Percentiles rank a stretch among this genome's conserved stretches.
Evolutionary conservation across 2,113 vertebrate genomes (phyloP).

Genomic region (Alectura lathami): DNA sequence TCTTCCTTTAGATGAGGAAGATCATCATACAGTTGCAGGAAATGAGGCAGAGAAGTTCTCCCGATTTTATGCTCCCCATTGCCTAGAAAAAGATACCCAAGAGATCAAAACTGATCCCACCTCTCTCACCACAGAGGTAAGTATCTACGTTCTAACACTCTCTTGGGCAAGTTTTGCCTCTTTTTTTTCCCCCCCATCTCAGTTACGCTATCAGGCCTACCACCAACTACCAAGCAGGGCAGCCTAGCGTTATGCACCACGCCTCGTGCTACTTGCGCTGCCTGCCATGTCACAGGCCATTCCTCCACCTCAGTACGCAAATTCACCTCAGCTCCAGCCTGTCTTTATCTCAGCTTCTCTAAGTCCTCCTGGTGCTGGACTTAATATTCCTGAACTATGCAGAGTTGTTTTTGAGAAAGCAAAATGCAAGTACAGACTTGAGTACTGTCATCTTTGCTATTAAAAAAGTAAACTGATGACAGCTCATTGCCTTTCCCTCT

Average conservation of each 20-base stretch:
- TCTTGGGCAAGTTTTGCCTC: neutral
- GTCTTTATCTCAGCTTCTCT: neutral
- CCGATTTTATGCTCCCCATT: neutral
- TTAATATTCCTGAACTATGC: neutral
- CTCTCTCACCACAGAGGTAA: neutral
- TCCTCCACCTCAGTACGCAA: neutral
- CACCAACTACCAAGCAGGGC: neutral
- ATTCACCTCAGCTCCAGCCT: neutral
- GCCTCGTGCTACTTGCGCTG: neutral
- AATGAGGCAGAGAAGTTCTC: neutral
- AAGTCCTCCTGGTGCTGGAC: neutral
- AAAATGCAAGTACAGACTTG: neutral
- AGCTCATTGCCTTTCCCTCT: neutral
- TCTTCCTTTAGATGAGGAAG: neutral
- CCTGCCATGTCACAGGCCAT: neutral
- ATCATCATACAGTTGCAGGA: neutral
- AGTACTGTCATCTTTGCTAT: neutral
- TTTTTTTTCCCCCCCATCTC: neutral
- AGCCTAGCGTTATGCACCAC: neutral
- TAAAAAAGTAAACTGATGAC: fast-evolving
- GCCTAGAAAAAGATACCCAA: neutral
- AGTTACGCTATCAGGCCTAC: neutral
- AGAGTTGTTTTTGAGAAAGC: neutral
- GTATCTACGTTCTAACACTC: neutral
- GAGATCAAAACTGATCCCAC: neutral